Conservation (phyloP, 1,140 invertebrate genomes). For the Bombus confusus region DNA sequence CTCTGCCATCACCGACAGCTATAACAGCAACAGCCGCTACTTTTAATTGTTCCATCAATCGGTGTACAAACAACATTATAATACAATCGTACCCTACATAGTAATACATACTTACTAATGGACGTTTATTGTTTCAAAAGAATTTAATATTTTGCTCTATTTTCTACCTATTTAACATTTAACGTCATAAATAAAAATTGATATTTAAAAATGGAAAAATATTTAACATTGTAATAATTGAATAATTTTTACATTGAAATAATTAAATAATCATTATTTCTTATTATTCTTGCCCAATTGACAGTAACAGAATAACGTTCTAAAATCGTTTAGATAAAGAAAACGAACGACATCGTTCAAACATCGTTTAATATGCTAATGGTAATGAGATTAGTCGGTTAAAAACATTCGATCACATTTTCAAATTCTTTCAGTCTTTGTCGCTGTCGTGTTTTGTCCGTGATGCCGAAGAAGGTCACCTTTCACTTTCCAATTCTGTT, state of each 20-base stretch:
- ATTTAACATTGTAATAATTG: neutral
- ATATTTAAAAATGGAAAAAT: neutral
- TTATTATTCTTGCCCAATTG: neutral
- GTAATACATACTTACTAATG: neutral
- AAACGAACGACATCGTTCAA: neutral
- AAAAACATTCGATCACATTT: neutral
- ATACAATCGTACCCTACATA: neutral
- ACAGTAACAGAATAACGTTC: no score
- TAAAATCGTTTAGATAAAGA: neutral
- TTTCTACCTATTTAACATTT: neutral
- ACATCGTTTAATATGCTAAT: neutral
- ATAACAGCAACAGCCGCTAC: neutral
- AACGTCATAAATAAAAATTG: neutral
- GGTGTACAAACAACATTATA: neutral
- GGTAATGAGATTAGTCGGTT: neutral
- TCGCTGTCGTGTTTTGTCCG: neutral
- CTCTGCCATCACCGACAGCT: constrained; percentile 5
- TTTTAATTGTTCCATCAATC: constrained; percentile 39
- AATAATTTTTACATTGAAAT: neutral
- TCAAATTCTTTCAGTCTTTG: neutral
- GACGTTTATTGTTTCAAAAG: neutral
- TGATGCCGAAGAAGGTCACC: constrained; percentile 17
- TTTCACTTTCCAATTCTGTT: constrained; percentile 39
- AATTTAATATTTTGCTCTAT: neutral
- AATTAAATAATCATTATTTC: neutral